Conservation (phyloP, 1,140 invertebrate genomes). For the Drosophila truncata region DNA sequence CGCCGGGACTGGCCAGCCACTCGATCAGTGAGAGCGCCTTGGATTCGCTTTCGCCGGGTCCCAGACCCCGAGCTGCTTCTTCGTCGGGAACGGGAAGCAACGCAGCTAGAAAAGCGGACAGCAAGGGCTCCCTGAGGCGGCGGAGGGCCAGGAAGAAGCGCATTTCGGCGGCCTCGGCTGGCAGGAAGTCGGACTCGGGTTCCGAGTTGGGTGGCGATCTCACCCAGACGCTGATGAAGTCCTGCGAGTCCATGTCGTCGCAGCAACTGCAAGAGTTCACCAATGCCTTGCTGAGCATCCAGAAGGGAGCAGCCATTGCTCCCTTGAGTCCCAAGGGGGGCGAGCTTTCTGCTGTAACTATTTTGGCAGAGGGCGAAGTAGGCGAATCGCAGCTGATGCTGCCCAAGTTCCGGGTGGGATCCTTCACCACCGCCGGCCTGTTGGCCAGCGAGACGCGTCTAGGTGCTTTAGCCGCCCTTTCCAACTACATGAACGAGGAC, state of each 20-base stretch:
- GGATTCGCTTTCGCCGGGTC: slow-evolving; percentile 88
- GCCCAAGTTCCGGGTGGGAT: slow-evolving; percentile 88
- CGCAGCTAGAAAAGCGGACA: slow-evolving; percentile 84
- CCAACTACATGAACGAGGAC: slow-evolving; percentile 81
- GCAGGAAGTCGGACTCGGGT: slow-evolving; percentile 88
- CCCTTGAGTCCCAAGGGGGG: slow-evolving; percentile 23
- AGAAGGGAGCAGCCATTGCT: slow-evolving; percentile 48
- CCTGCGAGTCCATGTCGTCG: slow-evolving; percentile 79
- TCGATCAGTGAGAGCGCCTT: slow-evolving; percentile 95
- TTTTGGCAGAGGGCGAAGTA: slow-evolving; percentile 44
- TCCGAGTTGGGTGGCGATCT: slow-evolving; percentile 85
- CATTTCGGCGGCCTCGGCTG: slow-evolving; percentile 62
- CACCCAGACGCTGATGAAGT: slow-evolving; percentile 80
- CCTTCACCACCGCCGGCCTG: slow-evolving; percentile 84
- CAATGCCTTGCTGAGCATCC: slow-evolving; percentile 71
- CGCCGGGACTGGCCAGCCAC: slow-evolving; percentile 86
- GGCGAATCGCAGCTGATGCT: slow-evolving; percentile 86
- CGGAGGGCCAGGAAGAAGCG: slow-evolving; percentile 89
- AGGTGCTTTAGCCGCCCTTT: slow-evolving; percentile 78
- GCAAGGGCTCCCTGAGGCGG: slow-evolving; percentile 87
- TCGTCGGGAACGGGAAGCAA: slow-evolving; percentile 71
- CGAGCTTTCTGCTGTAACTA: slow-evolving; percentile 2
- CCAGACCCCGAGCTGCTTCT: slow-evolving; percentile 77
- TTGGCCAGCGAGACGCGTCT: slow-evolving; percentile 68
- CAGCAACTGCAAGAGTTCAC: slow-evolving; percentile 86